These are phyloP conservation scores for Malurus elegans DNA, from an alignment of 2,113 vertebrate species.

Conservation along the genomic window DNA sequence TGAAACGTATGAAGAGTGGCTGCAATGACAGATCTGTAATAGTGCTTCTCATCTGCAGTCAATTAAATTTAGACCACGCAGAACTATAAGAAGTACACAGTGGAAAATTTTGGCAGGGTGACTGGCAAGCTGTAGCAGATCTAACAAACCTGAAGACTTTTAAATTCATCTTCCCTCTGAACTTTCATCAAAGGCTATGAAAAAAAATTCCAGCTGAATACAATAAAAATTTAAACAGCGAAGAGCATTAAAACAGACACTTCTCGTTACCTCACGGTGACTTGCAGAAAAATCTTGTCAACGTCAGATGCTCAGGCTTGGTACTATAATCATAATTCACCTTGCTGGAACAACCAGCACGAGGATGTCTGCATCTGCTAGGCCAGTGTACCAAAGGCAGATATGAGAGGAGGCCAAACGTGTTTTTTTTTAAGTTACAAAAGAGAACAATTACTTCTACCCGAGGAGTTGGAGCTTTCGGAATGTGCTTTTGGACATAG, in stretches of 20 bases:
- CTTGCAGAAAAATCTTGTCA: conserved; percentile 30
- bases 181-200: conserved; percentile 7
- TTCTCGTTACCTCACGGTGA: neutral
- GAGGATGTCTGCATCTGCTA: neutral
- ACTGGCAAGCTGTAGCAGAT: conserved; percentile 19
- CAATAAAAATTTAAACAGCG: neutral
- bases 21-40: neutral
- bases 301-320: neutral
- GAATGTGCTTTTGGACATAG: conserved; percentile 42
- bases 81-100: neutral
- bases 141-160: conserved; percentile 31
- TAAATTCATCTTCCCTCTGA: conserved; percentile 13
- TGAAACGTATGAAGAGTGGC: neutral
- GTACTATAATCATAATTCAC: neutral
- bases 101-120: conserved; percentile 8
- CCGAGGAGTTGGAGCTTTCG: neutral
- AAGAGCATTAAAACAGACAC: neutral
- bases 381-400: neutral
- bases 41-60: conserved; percentile 19
- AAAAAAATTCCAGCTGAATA: neutral
- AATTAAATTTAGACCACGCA: conserved; percentile 19
- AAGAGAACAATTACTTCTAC: neutral
- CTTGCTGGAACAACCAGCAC: neutral
- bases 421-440: neutral
- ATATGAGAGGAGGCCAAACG: neutral